Base-by-base conservation (phyloP, 1,140 invertebrate species). In the Armadillidium nasatum region DNA sequence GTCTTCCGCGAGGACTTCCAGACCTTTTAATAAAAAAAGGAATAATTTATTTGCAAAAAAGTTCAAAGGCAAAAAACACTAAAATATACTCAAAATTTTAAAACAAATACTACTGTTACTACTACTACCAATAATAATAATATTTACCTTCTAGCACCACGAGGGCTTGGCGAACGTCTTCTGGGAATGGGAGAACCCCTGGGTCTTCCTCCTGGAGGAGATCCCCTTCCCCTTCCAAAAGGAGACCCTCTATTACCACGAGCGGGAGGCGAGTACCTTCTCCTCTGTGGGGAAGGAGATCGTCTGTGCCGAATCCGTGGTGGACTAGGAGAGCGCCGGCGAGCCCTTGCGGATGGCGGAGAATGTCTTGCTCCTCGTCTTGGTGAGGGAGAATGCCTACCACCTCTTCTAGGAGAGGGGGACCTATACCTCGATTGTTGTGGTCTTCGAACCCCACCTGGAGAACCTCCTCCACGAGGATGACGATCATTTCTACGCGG, bases 231-330 rank as follows among this genome's bases (percentile, higher is more conserved):
- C 71, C 77, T 79, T 71, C 44, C 43, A 22, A 78, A 70, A 13
- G 73, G 72, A 54, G 80, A 79, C 4, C 80, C 68, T n/a, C 78
- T 68, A 3, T 71, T 23, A 23, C 79, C 75, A 2, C 76, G 75
- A 43, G 68, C 71, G n/a, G 60, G 66, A 21, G 73, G 70, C 11
- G 72, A 76, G 72, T 87, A 75, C 81, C 85, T 46, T 84, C 85
- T 79, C 66, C 81, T 73, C 82, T 83, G 11, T 22, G 70, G 73
- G 46, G 50, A 50, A 33, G 68, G 44, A 21, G 76, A 74, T 79
- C 80, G 80, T 79, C 71, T 78, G 44, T 84, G 85, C 7, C 85
- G 83, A 73, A 84, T 80, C 71, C 85, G 86, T 3, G 82, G 76
- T 0, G 83, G 80, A 0, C 84, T 84, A 73, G 86, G 85, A 44